Base-by-base conservation (phyloP, 2,888 invertebrate species). In the Phytoseiulus persimilis region DNA sequence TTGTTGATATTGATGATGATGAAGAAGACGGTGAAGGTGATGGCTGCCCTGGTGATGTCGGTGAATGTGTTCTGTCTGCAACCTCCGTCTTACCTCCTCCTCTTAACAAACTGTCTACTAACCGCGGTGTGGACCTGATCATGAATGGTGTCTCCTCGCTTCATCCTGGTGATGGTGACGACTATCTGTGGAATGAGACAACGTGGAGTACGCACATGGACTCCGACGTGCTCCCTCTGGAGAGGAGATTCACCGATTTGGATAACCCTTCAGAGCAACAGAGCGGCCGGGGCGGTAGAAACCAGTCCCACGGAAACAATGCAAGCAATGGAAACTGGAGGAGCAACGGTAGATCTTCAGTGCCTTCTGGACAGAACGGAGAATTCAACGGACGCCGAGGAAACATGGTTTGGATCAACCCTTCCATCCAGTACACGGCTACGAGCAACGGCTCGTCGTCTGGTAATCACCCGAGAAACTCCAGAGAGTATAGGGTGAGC, bases 271-370 rank as follows among this genome's bases (percentile, higher is more conserved):
- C 31, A 87, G 87, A 45, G 87, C 87, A 87, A 32, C 87, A 87
- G 33, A 32, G 32, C 83, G 83, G 83, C 1, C 32, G 83, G 31
- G 33, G 33, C 83, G n/a, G 31, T 23, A 87, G 32, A 33, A 87
- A 87, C 33, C 87, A 87, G 39, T 6, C 6, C 32, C 87, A 87
- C 32, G 87, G 87, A 45, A 87, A 33, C 32, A 87, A 87, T n/a
- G 87, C 87, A 31, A 87, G 87, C 87, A 87, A 87, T 39, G 87
- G 87, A 87, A 33, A 87, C 87, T 87, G 87, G 87, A 33, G 87
- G 6, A 45, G 33, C 87, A 32, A n/a, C 32, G 87, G 87, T 31
- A 33, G 87, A 33, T 33, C 39, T 32, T 28, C 87, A n/a, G n/a
- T 87, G 32, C 45, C 87, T 33, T n/a, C 32, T 45, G 87, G 87